A percentile compares a stretch with the other conserved stretches of the same genome.
phyloP scores from a whole-genome alignment of 2,888 invertebrate genomes.

The Lampropteryx suffumata region DNA sequence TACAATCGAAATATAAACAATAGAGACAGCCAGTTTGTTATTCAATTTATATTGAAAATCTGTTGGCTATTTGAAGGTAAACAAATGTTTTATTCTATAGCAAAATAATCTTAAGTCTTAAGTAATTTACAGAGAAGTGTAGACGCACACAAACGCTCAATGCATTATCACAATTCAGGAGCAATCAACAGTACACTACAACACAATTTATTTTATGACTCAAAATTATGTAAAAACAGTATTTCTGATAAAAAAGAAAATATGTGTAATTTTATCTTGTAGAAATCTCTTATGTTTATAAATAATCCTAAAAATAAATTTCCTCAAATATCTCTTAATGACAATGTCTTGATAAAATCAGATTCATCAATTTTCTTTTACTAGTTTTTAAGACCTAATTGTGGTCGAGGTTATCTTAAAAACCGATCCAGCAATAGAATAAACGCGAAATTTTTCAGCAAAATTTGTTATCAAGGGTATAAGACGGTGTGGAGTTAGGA shows the following conservation, averaged over 20 bases:
- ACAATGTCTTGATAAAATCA: no score
- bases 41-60: slow-evolving; percentile 1
- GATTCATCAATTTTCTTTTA: not conserved
- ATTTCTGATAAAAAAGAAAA: no score
- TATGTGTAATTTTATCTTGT: no score
- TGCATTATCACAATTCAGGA: slow-evolving; percentile 43
- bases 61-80: slow-evolving; percentile 10
- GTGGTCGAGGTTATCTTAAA: not conserved
- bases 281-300: not conserved
- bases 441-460: slow-evolving; percentile 17
- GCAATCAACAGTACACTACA: slow-evolving; percentile 27
- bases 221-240: no score
- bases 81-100: slow-evolving; percentile 39
- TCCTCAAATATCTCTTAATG: no score
- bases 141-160: slow-evolving; percentile 31
- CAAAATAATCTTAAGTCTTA: slow-evolving; percentile 53
- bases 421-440: not conserved
- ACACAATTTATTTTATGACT: slow-evolving; percentile 11
- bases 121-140: slow-evolving; percentile 56
- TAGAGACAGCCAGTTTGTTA: slow-evolving; percentile 4
- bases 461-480: slow-evolving; percentile 2
- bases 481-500: slow-evolving; percentile 38
- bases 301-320: slow-evolving; percentile 1
- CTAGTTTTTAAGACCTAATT: not conserved
- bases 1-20: slow-evolving; percentile 30